Evolutionary conservation across 2,797 vertebrate species (phyloP).

Genomic region (Phalanger gymnotis): DNA sequence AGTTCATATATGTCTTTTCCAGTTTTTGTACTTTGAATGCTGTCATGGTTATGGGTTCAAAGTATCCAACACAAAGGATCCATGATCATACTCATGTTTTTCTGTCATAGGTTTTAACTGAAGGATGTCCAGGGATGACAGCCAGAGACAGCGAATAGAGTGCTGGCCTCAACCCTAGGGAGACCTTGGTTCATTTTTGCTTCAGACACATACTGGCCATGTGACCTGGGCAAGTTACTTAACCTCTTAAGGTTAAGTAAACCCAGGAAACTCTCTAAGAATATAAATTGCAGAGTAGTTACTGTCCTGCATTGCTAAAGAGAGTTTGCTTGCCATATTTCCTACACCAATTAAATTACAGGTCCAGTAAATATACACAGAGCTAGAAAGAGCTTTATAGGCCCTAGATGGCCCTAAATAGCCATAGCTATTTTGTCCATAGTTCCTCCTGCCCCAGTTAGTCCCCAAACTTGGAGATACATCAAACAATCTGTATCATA

Average conservation of each 20-base stretch:
- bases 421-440: neutral
- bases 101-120: neutral
- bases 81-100: neutral
- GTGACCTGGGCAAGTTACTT: too few relatives aligned
- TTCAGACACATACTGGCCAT: too few relatives aligned
- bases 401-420: neutral
- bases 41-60: neutral
- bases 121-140: neutral
- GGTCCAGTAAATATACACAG: neutral
- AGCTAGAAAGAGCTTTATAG: neutral
- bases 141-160: neutral
- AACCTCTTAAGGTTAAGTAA: too few relatives aligned
- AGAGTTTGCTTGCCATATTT: neutral
- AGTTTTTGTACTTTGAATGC: neutral
- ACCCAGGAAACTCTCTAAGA: neutral
- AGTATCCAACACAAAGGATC: neutral
- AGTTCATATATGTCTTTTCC: neutral
- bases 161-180: neutral
- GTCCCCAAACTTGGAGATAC: neutral
- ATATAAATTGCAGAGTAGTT: neutral
- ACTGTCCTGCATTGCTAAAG: neutral
- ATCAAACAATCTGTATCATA: neutral
- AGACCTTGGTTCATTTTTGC: too few relatives aligned
- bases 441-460: neutral
- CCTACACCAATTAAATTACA: neutral